Evolutionary conservation across 2,888 invertebrate species (phyloP).

Genomic region (Tenthredo notha): DNA sequence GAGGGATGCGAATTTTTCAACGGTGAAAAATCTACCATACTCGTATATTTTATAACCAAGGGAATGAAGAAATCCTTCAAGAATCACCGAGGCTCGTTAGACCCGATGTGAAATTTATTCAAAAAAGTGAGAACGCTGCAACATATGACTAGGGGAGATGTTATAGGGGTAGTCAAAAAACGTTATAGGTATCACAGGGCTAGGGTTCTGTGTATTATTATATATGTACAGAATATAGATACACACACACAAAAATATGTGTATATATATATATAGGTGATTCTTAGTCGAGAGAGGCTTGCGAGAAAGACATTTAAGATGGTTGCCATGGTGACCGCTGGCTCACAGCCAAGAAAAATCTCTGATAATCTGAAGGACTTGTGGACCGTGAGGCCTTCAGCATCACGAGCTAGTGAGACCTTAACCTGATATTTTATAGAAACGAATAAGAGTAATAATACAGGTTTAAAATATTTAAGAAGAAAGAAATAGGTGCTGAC

Average conservation of each 20-base stretch:
- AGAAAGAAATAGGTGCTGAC: too few relatives aligned
- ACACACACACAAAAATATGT: neutral
- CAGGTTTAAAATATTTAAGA: neutral
- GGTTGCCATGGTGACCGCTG: slow-evolving; percentile 73
- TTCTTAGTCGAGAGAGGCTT: neutral
- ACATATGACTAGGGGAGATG: slow-evolving; percentile 57
- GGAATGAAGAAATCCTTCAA: neutral
- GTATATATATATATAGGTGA: neutral
- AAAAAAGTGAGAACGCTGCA: slow-evolving; percentile 1
- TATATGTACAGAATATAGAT: neutral
- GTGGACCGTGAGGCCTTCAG: slow-evolving; percentile 19
- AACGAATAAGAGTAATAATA: slow-evolving; percentile 54
- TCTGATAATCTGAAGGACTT: slow-evolving; percentile 71
- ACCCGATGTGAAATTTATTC: slow-evolving; percentile 10
- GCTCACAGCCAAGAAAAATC: slow-evolving; percentile 71
- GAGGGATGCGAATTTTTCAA: too few relatives aligned
- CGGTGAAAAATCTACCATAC: neutral
- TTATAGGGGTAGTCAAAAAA: slow-evolving; percentile 50
- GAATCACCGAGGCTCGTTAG: slow-evolving; percentile 6
- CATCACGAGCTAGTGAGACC: slow-evolving; percentile 62
- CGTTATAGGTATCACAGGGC: neutral
- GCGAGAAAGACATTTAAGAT: slow-evolving; percentile 67
- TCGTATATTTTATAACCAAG: neutral
- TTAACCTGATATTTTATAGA: slow-evolving; percentile 69
- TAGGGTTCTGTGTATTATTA: neutral